phyloP scores from a whole-genome alignment of 2,113 vertebrate genomes.

The Phalacrocorax aristotelis region DNA sequence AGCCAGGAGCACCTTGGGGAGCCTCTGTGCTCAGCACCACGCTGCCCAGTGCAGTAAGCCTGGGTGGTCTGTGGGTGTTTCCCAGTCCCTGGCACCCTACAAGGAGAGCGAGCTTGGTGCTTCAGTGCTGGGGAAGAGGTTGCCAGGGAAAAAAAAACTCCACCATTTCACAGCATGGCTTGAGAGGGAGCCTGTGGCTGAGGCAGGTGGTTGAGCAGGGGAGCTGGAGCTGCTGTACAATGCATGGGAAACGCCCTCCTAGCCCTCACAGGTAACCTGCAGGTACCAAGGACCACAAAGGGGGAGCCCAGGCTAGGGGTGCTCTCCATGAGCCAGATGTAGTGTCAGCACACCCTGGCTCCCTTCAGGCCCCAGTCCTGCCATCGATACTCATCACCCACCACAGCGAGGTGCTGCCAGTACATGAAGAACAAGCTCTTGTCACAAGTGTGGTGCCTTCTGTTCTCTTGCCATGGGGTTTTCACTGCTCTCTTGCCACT shows the following conservation, averaged over 20 bases:
- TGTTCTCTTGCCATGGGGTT: not conserved
- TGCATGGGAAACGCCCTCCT: not conserved
- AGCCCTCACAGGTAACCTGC: not conserved
- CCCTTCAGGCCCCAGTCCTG: not conserved
- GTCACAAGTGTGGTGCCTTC: rapidly evolving
- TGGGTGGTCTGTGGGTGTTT: not conserved
- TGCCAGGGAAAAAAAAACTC: not conserved
- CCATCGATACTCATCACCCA: not conserved
- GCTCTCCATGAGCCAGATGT: not conserved
- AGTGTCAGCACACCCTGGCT: not conserved
- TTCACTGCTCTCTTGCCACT: not conserved
- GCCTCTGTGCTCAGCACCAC: not conserved
- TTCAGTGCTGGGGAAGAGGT: not conserved
- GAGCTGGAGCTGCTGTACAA: not conserved
- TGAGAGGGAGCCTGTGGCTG: not conserved
- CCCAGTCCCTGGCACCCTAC: not conserved
- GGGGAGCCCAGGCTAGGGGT: not conserved
- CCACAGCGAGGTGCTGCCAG: not conserved
- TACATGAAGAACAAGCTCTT: not conserved
- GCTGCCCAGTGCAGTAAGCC: rapidly evolving
- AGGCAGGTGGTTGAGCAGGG: not conserved
- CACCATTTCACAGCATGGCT: not conserved
- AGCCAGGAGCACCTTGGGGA: not conserved
- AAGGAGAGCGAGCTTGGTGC: not conserved
- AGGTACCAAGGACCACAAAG: not conserved